phyloP scores from a whole-genome alignment of 2,888 invertebrate genomes.

The Junonia oenone region DNA sequence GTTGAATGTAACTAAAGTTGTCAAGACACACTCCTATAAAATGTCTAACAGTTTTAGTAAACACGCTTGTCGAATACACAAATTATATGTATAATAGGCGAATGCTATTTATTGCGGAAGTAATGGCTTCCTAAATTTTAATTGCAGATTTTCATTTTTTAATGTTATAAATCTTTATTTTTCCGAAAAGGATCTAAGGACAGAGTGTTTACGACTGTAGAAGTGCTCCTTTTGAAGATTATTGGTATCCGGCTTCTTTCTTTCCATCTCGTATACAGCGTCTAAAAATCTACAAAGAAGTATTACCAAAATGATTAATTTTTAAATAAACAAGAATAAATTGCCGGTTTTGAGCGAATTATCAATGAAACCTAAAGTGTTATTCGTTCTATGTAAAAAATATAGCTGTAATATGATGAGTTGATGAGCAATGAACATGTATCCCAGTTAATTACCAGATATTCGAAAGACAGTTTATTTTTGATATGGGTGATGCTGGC shows the following conservation, averaged over 20 bases:
- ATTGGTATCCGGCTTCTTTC: constrained; percentile 59
- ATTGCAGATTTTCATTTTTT: constrained; percentile 64
- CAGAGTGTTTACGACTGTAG: constrained; percentile 38
- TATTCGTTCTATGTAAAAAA: constrained; percentile 10
- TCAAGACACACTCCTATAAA: constrained; percentile 49
- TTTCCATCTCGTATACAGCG: constrained; percentile 52
- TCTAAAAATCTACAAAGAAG: constrained; percentile 64
- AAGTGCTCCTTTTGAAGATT: constrained; percentile 48
- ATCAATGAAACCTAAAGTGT: constrained; percentile 13
- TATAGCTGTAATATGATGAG: constrained; percentile 7
- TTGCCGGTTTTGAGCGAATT: constrained; percentile 10
- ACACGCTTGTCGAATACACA: constrained; percentile 79
- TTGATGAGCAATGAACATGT: constrained; percentile 25
- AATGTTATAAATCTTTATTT: constrained; percentile 47
- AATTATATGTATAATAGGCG: constrained; percentile 67
- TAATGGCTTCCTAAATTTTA: constrained; percentile 80
- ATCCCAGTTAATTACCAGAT: constrained; percentile 22
- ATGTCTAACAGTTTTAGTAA: constrained; percentile 78
- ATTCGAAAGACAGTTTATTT: constrained; percentile 20
- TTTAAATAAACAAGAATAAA: constrained; percentile 17
- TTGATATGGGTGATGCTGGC: constrained; percentile 58
- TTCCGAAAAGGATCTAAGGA: constrained; percentile 35
- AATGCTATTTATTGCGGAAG: constrained; percentile 79
- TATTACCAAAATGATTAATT: constrained; percentile 40
- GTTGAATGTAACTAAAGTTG: constrained; percentile 42